Evolutionary conservation across 1,140 invertebrate genomes (phyloP).

Genomic region (Drosophila melanica): DNA sequence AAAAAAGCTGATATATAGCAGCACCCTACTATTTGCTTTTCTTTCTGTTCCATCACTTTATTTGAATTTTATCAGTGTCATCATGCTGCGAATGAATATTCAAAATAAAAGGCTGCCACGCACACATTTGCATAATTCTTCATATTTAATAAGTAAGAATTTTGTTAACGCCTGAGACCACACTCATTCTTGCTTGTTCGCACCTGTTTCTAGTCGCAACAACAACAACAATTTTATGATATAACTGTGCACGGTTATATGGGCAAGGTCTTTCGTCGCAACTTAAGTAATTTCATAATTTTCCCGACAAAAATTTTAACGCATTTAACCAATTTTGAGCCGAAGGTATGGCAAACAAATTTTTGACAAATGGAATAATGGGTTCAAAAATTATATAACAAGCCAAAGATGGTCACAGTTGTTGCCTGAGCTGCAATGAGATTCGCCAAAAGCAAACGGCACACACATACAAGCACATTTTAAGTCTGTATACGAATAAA

Average conservation of each 20-base stretch:
- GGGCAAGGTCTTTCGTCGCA: constrained; percentile 60
- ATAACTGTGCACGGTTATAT: constrained; percentile 51
- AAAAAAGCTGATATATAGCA: background rate
- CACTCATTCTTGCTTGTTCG: constrained; percentile 13
- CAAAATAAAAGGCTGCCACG: background rate
- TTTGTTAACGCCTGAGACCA: background rate
- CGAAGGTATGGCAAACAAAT: constrained; percentile 51
- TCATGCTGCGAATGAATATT: constrained; percentile 3
- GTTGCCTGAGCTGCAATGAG: constrained; percentile 45
- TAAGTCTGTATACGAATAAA: constrained; percentile 40
- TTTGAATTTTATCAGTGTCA: constrained; percentile 5
- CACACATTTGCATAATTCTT: background rate
- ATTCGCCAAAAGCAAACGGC: constrained; percentile 49
- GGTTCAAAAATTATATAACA: constrained; percentile 73
- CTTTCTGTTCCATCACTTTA: background rate
- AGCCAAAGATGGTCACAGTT: constrained; percentile 65
- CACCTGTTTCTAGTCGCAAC: constrained; percentile 14
- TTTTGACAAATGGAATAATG: constrained; percentile 79
- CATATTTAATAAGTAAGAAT: constrained; percentile 2
- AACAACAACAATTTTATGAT: constrained; percentile 57
- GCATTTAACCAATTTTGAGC: constrained; percentile 74
- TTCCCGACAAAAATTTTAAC: constrained; percentile 53
- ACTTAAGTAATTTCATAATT: constrained; percentile 63
- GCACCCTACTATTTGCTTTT: background rate
- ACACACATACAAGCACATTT: constrained; percentile 24